phyloP scores from a whole-genome alignment of 2,113 vertebrate species.

The Cichladusa arquata region DNA sequence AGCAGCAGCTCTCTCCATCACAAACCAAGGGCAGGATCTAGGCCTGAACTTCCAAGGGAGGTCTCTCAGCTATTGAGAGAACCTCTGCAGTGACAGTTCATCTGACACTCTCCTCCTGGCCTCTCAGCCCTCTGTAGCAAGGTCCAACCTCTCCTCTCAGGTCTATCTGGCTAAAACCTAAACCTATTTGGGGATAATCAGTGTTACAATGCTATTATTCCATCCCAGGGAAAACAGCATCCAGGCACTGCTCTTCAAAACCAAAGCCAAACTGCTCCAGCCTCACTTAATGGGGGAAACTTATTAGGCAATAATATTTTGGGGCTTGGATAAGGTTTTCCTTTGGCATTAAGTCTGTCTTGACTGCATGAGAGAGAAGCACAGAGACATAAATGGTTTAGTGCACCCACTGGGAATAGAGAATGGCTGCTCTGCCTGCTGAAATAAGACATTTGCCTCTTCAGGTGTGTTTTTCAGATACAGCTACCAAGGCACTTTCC shows the following conservation, averaged over 20 bases:
- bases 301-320: neutral
- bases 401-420: neutral
- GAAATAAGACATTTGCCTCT: constrained; percentile 34
- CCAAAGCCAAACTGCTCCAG: neutral
- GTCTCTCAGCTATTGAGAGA: neutral
- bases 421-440: constrained; percentile 5
- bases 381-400: neutral
- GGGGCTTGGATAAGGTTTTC: neutral
- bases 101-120: neutral
- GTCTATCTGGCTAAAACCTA: neutral
- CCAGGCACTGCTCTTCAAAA: neutral
- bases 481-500: neutral
- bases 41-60: neutral
- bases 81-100: neutral
- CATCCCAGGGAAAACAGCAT: neutral
- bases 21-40: neutral
- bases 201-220: neutral
- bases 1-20: neutral
- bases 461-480: constrained; percentile 12
- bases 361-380: neutral
- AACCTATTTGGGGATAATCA: neutral
- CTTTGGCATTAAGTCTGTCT: neutral
- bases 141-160: neutral
- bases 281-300: neutral
- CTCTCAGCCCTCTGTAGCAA: neutral